Evolutionary conservation across 1,140 invertebrate species (phyloP), one percentile per base, ranked within the genome.

Genomic region (Grapholita molesta): DNA sequence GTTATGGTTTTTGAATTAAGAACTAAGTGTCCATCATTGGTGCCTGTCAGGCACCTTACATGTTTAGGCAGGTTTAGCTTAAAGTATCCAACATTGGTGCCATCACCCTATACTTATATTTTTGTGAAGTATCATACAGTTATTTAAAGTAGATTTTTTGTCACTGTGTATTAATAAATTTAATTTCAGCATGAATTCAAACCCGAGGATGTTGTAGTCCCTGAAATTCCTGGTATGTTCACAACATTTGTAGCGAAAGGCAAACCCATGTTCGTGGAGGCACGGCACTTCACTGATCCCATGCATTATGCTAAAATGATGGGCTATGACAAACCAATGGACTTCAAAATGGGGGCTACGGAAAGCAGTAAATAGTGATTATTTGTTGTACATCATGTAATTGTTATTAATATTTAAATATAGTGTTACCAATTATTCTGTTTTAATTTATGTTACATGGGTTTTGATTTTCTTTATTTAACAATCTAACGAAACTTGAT

Each of bases 291-390:
- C 77, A 84, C 92, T 6, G 93, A 96, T 73, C 92, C 94, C 0
- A 81, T 93, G 67, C 95, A 98, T 85, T 98, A 97, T 92, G 94
- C 93, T 33, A 95, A 94, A 78, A 94, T 99, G 52, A 97, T 99
- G 95, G 97, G 97, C 1, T 98, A 95, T 85, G 97, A 99, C 80
- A 97, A 98, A 86, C 97, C 97, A 6, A 92, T 98, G 35, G 96
- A 98, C 88, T 96, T 97, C 68, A 95, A 95, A 89, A 76, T 96
- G n/a, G 86, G 85, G 8, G 70, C 86, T 70, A 38, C 72, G 28
- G 70, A 82, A 18, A 42, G 72, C 68, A 71, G 82, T 84, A 23
- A 80, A 64, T 24, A 65, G 53, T n/a, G n/a, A 55, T 24, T 64
- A 61, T 64, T 23, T 42, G 15, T 70, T 52, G 11, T 48, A 30